Conservation (phyloP, 2,888 invertebrate genomes). For the Gisinianus flammeolus region DNA sequence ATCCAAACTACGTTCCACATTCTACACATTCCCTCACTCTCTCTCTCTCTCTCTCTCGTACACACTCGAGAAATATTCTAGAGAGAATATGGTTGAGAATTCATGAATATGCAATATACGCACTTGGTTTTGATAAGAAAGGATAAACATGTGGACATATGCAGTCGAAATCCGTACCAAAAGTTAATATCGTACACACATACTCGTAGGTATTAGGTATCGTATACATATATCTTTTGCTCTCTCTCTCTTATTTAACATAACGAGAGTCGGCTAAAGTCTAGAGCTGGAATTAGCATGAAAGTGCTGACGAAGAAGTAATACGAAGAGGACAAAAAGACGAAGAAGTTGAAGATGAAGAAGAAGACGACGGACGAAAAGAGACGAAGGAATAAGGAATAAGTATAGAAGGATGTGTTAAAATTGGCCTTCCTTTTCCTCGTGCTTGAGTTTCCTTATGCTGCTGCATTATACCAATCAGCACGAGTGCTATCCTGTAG, state of each 20-base stretch:
- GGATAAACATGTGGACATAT: background rate
- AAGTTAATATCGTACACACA: background rate
- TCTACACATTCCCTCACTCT: background rate
- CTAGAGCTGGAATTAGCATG: slow-evolving; percentile 4
- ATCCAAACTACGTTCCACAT: background rate
- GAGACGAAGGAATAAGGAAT: slow-evolving; percentile 1
- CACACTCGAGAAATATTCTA: background rate
- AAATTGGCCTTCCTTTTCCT: background rate
- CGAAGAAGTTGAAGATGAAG: background rate
- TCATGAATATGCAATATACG: background rate
- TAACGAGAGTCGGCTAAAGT: background rate
- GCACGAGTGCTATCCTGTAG: slow-evolving; percentile 43
- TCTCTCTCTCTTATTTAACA: background rate
- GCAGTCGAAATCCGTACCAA: background rate
- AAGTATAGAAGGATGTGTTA: background rate
- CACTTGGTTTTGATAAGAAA: background rate
- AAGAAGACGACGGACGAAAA: background rate
- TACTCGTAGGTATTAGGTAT: background rate
- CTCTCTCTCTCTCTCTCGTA: background rate
- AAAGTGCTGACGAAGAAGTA: too few relatives aligned
- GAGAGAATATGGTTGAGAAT: background rate
- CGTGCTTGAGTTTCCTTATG: slow-evolving; percentile 14
- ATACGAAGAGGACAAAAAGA: background rate
- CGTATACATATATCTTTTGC: background rate
- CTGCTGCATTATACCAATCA: slow-evolving; percentile 45